Evolutionary conservation across 1,140 invertebrate genomes (phyloP).

Genomic region (Dolichoris vasculosae): DNA sequence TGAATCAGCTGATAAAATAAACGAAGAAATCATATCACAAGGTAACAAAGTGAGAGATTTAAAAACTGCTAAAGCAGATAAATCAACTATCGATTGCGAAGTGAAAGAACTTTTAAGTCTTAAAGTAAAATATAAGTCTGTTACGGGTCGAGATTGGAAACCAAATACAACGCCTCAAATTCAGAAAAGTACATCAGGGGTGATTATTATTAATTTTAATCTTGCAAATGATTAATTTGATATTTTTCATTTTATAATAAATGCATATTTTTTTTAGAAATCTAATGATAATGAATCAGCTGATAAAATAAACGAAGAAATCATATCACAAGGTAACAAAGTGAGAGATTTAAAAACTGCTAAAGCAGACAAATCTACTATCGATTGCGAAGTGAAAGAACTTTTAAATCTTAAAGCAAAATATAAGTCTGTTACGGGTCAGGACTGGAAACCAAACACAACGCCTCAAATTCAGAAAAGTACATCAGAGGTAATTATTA

Average conservation of each 20-base stretch:
- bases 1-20: conserved; percentile 30
- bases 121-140: conserved; percentile 81
- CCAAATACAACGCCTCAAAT: conserved; percentile 57
- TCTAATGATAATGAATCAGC: conserved; percentile 73
- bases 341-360: conserved; percentile 72
- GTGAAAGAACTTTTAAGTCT: conserved; percentile 79
- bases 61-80: conserved; percentile 74
- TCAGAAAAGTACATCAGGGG: conserved; percentile 31
- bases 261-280: conserved; percentile 53
- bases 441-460: conserved; percentile 78
- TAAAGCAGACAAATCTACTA: conserved; percentile 65
- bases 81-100: conserved; percentile 53
- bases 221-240: neutral
- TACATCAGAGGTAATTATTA: neutral
- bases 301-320: conserved; percentile 43
- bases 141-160: conserved; percentile 80
- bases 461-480: conserved; percentile 34
- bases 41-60: conserved; percentile 63
- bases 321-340: conserved; percentile 59
- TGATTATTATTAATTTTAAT: neutral
- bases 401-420: conserved; percentile 81
- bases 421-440: conserved; percentile 78
- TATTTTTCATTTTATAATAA: conserved; percentile 39
- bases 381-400: conserved; percentile 74
- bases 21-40: conserved; percentile 54